A percentile compares a stretch with the other conserved stretches of the same genome.
Conservation (phyloP, 1,140 invertebrate genomes). For the Drosophila ohnishii region DNA sequence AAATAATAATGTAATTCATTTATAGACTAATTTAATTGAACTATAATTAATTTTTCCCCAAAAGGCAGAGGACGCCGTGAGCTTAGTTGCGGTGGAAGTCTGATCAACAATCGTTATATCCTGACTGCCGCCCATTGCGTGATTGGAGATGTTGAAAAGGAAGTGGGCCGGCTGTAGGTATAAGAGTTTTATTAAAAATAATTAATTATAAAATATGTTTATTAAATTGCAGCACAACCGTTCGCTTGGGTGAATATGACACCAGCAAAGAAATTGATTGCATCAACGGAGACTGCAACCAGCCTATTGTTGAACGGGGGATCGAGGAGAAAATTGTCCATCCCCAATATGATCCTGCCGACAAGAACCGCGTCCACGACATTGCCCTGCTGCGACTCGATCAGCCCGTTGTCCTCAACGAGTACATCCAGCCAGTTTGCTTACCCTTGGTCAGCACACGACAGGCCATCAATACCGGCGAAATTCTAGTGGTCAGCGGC, state of each 20-base stretch:
- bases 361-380: constrained; percentile 84
- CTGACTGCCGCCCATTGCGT: constrained; percentile 94
- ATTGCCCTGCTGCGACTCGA: constrained; percentile 91
- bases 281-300: constrained; percentile 75
- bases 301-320: constrained; percentile 63
- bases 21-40: background rate
- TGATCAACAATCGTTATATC: constrained; percentile 85
- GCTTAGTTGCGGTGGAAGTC: constrained; percentile 85
- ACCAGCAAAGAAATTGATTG: constrained; percentile 85
- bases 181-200: background rate
- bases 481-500: constrained; percentile 86
- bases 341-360: constrained; percentile 69
- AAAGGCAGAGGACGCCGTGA: constrained; percentile 66
- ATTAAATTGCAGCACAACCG: constrained; percentile 73
- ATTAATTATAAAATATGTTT: background rate
- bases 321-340: constrained; percentile 81
- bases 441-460: constrained; percentile 84
- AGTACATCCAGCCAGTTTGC: constrained; percentile 90
- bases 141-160: constrained; percentile 83
- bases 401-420: constrained; percentile 87
- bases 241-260: constrained; percentile 87
- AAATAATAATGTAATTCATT: background rate
- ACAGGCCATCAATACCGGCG: constrained; percentile 65
- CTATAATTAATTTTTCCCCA: background rate
- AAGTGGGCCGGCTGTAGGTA: constrained; percentile 73